Evolutionary conservation across 2,888 invertebrate species (phyloP).

Genomic region (Nipponacmea schrenckii): DNA sequence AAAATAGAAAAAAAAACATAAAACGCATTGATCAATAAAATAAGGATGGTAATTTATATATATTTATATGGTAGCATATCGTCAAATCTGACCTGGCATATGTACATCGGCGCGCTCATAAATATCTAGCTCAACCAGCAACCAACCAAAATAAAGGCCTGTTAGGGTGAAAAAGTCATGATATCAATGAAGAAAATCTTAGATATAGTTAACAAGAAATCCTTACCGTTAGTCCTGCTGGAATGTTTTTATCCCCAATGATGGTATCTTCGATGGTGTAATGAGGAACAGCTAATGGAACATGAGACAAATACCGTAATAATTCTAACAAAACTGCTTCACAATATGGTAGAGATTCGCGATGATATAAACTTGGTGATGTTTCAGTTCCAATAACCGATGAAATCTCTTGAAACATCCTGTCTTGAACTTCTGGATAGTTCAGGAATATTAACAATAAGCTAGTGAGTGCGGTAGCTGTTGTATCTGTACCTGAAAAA

Average conservation of each 20-base stretch:
- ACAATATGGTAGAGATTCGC: constrained; percentile 37
- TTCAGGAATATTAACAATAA: constrained; percentile 51
- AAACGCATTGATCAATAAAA: no score
- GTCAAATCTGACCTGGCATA: constrained; percentile 8
- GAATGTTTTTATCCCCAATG: constrained; percentile 40
- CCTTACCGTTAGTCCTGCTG: constrained; percentile 47
- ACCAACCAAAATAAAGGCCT: constrained; percentile 19
- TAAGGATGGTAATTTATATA: no score
- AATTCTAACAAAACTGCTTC: constrained; percentile 41
- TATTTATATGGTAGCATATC: no score
- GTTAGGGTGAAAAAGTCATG: neutral
- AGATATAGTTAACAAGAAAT: neutral
- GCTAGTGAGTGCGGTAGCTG: constrained; percentile 53
- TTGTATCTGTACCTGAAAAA: constrained; percentile 59
- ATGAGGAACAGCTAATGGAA: constrained; percentile 55
- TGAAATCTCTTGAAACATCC: constrained; percentile 45
- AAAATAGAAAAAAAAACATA: neutral
- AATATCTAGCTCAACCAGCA: no score
- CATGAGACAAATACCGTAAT: constrained; percentile 47
- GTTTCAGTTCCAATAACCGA: constrained; percentile 32
- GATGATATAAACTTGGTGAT: constrained; percentile 37
- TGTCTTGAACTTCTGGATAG: constrained; percentile 48
- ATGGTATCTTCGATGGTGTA: constrained; percentile 44
- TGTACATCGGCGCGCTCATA: no score
- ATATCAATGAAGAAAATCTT: neutral